Conservation (phyloP, 2,113 vertebrate genomes). For the Pristiophorus japonicus region DNA sequence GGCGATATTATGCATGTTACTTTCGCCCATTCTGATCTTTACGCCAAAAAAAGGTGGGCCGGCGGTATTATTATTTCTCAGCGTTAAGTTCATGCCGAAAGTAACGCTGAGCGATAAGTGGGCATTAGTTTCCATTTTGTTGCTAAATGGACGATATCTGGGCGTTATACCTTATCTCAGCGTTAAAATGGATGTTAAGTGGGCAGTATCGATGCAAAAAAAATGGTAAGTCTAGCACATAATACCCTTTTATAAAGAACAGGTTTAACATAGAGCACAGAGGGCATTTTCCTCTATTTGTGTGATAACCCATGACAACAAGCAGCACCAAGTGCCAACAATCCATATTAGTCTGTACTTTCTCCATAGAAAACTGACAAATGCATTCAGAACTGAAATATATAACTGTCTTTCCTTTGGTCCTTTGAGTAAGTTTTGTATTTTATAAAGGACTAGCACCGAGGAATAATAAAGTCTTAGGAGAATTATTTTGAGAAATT, state of each 20-base stretch:
- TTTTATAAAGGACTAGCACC: not conserved
- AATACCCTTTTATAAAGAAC: not conserved
- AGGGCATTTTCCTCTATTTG: not conserved
- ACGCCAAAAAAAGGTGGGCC: no score
- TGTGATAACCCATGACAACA: not conserved
- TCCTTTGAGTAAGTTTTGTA: not conserved
- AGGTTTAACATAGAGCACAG: not conserved
- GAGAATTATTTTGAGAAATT: not conserved
- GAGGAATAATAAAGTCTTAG: not conserved
- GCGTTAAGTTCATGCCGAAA: no score
- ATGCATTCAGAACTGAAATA: not conserved
- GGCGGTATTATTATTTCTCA: no score
- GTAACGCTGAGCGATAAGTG: no score
- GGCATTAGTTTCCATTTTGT: no score
- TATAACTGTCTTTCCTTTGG: not conserved
- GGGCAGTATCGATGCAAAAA: no score
- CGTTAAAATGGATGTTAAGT: no score
- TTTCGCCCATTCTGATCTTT: no score
- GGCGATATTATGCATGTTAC: no score
- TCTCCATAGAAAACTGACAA: not conserved
- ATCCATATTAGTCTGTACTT: not conserved
- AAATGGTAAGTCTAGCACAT: no score
- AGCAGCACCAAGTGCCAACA: not conserved
- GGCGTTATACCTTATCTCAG: no score
- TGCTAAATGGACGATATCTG: no score